Conservation (phyloP, 2,797 vertebrate genomes). For the Dromococcyx pavoninus region DNA sequence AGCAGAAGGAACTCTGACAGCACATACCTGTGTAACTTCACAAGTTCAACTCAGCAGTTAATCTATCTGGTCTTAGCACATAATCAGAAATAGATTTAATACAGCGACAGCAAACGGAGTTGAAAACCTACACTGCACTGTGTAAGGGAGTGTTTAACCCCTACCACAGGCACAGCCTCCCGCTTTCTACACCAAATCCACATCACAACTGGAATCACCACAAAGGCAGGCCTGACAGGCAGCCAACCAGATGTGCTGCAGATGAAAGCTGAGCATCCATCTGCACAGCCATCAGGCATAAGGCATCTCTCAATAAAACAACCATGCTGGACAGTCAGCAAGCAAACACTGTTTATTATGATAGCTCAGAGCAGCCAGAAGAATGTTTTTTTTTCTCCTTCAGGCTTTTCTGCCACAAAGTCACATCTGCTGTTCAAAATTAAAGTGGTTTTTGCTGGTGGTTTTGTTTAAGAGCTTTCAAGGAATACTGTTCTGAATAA, state of each 20-base stretch:
- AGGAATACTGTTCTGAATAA: not conserved
- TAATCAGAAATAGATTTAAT: slow-evolving; percentile 24
- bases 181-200: not conserved
- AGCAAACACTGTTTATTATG: not conserved
- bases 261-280: not conserved
- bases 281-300: not conserved
- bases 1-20: not conserved
- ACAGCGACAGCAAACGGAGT: not conserved
- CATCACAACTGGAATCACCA: not conserved
- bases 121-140: not conserved
- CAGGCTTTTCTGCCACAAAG: not conserved
- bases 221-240: not conserved
- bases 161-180: not conserved
- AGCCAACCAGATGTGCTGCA: slow-evolving; percentile 14
- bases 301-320: not conserved
- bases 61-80: not conserved
- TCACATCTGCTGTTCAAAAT: slow-evolving; percentile 24
- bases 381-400: not conserved
- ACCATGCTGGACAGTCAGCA: not conserved
- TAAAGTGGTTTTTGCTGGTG: not conserved
- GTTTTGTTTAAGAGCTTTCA: not conserved
- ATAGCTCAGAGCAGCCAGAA: not conserved
- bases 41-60: not conserved
- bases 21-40: not conserved
- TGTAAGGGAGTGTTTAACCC: not conserved